phyloP scores from a whole-genome alignment of 2,797 vertebrate species.

The Syngnathus acus region DNA sequence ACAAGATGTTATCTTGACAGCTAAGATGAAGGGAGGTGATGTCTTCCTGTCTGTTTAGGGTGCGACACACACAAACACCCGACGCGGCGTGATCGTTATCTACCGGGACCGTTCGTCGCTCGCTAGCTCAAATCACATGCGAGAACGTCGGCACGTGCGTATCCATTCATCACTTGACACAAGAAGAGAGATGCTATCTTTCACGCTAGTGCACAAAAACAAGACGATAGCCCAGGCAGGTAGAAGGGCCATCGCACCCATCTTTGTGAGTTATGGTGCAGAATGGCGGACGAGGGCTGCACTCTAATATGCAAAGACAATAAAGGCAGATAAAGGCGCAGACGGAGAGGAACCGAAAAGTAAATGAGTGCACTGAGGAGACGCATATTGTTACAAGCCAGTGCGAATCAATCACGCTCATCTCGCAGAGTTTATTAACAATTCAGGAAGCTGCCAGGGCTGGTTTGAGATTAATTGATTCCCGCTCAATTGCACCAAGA shows the following conservation, averaged over 20 bases:
- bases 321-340: conserved; percentile 8
- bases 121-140: conserved; percentile 11
- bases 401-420: conserved; percentile 55
- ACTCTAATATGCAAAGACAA: conserved; percentile 43
- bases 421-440: conserved; percentile 55
- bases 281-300: conserved; percentile 16
- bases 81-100: conserved; percentile 28
- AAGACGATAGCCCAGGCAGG: conserved; percentile 32
- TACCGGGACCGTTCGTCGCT: conserved; percentile 24
- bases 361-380: conserved; percentile 49
- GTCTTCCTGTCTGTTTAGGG: conserved; percentile 37
- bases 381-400: conserved; percentile 40
- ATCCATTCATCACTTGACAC: conserved; percentile 25
- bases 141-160: conserved; percentile 30
- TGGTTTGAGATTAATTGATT: conserved; percentile 46
- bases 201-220: conserved; percentile 13
- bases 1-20: conserved; percentile 42
- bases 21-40: conserved; percentile 16
- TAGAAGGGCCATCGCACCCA: conserved; percentile 17
- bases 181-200: conserved; percentile 23
- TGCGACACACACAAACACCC: conserved; percentile 8
- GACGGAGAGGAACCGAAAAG: conserved; percentile 43
- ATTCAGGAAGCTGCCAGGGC: conserved; percentile 48
- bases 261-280: conserved; percentile 19
- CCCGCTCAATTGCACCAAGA: conserved; percentile 13